Evolutionary conservation across 2,888 invertebrate genomes (phyloP).

Genomic region (Crocallis elinguaria): DNA sequence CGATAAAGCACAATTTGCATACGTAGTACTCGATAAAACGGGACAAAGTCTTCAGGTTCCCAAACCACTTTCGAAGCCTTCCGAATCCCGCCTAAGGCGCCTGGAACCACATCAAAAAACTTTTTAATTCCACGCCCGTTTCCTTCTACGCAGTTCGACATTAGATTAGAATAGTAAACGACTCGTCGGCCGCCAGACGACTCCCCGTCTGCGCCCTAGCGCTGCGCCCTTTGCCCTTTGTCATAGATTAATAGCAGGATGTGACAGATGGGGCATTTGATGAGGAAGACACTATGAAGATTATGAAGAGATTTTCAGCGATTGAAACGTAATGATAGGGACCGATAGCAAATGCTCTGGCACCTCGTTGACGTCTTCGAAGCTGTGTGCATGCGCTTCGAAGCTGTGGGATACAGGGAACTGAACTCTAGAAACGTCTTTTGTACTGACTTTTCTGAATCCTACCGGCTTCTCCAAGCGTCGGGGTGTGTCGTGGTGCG

Average conservation of each 20-base stretch:
- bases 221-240: slow-evolving; percentile 61
- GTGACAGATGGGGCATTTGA: slow-evolving; percentile 1
- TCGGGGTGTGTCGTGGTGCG: too few species aligned
- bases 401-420: too few species aligned
- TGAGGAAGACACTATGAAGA: not conserved
- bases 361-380: too few species aligned
- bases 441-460: too few species aligned
- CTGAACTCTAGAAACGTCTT: too few species aligned
- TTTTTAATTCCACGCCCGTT: slow-evolving; percentile 27
- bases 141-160: slow-evolving; percentile 32
- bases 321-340: too few species aligned
- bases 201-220: slow-evolving; percentile 49
- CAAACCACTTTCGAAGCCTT: not conserved
- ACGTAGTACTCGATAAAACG: too few species aligned
- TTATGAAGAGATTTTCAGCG: too few species aligned
- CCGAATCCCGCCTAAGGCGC: not conserved
- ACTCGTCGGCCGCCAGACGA: slow-evolving; percentile 45
- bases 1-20: too few species aligned
- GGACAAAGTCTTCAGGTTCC: not conserved
- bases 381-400: too few species aligned
- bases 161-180: slow-evolving; percentile 59
- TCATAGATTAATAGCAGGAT: slow-evolving; percentile 44
- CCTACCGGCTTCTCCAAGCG: too few species aligned
- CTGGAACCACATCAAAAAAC: slow-evolving; percentile 5
- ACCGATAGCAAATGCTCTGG: too few species aligned